A percentile compares a stretch with the other conserved stretches of the same genome.
These are phyloP conservation scores for Hyposmocoma kahamanoa DNA, from an alignment of 1,140 invertebrate genomes.

Conservation along the genomic window DNA sequence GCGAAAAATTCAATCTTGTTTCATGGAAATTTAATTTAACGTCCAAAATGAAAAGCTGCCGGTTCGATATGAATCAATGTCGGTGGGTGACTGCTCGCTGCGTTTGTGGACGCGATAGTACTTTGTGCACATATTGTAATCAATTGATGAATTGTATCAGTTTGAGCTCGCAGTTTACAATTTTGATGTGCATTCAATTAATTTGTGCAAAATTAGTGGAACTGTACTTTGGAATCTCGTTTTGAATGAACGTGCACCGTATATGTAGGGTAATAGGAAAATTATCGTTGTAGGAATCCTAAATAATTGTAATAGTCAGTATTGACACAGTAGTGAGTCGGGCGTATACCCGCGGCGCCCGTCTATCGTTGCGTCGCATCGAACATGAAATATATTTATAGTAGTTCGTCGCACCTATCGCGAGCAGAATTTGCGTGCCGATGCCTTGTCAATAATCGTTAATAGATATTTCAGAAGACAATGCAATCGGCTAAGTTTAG, in stretches of 20 bases:
- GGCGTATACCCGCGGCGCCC: neutral
- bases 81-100: constrained; percentile 56
- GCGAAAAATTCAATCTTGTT: constrained; percentile 73
- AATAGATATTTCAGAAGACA: constrained; percentile 73
- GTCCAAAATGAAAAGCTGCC: constrained; percentile 71
- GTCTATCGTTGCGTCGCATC: constrained; percentile 30
- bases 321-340: too few species aligned
- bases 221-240: too few species aligned
- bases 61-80: constrained; percentile 67
- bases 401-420: constrained; percentile 65
- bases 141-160: constrained; percentile 69
- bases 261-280: too few species aligned
- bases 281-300: too few species aligned
- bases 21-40: constrained; percentile 73
- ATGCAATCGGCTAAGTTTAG: constrained; percentile 69
- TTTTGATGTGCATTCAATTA: constrained; percentile 67
- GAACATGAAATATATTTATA: constrained; percentile 67
- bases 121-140: constrained; percentile 70
- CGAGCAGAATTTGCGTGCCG: constrained; percentile 63
- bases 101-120: constrained; percentile 66
- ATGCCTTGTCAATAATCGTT: constrained; percentile 72
- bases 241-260: too few species aligned
- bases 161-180: constrained; percentile 67
- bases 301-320: too few species aligned
- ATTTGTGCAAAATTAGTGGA: constrained; percentile 51